A percentile compares a stretch with the other conserved stretches of the same genome.
These are phyloP conservation scores for Ovis aries DNA, from an alignment of 2,113 vertebrate genomes.

Conservation along the genomic window DNA sequence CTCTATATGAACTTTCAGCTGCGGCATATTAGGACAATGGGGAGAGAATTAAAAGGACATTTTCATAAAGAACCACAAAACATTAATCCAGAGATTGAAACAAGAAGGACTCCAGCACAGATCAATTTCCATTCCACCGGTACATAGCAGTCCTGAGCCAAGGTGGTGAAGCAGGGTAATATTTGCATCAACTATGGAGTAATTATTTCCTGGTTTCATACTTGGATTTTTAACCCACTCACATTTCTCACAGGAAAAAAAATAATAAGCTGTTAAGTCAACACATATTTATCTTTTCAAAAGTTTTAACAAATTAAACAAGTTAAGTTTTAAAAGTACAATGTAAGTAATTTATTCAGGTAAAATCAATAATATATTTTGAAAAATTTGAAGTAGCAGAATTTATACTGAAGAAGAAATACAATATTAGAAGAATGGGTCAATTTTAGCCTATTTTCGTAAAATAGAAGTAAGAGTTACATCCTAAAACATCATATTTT, in stretches of 20 bases:
- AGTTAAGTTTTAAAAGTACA: neutral
- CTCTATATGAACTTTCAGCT: neutral
- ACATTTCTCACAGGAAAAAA: neutral
- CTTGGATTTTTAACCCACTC: neutral
- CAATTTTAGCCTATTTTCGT: neutral
- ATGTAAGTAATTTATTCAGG: neutral
- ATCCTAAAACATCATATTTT: neutral
- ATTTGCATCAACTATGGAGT: neutral
- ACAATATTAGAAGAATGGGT: neutral
- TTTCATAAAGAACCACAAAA: neutral
- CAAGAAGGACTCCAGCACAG: neutral
- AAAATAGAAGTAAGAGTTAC: neutral
- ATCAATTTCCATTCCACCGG: neutral
- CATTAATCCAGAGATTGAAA: neutral
- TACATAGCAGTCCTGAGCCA: neutral
- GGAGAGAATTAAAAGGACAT: neutral
- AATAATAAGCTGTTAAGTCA: neutral
- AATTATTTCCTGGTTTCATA: neutral
- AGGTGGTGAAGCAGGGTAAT: neutral
- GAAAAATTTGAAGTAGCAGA: neutral
- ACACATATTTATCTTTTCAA: neutral
- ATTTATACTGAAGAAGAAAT: constrained; percentile 18
- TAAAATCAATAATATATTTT: neutral
- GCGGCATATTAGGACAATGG: neutral
- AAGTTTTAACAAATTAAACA: constrained; percentile 3